A percentile compares a stretch with the other conserved stretches of the same genome.
These are phyloP conservation scores for Prosopocoilus inquinatus DNA, from an alignment of 2,888 invertebrate genomes.

Conservation along the genomic window DNA sequence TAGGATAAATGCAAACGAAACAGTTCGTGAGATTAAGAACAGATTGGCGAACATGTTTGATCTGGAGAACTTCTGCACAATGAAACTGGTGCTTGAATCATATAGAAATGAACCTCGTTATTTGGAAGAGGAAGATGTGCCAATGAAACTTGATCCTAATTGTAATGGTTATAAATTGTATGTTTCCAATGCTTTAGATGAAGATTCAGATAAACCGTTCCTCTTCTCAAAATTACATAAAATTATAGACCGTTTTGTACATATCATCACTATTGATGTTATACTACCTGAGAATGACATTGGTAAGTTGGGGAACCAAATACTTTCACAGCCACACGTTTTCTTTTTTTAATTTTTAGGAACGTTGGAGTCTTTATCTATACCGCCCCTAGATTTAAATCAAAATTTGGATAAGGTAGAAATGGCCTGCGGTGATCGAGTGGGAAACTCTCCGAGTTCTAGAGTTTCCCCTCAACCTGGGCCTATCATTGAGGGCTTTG, in stretches of 20 bases:
- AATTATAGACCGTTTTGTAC: constrained; percentile 58
- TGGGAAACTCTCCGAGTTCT: constrained; percentile 38
- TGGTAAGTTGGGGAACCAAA: constrained; percentile 46
- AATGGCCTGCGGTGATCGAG: constrained; percentile 31
- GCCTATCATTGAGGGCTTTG: constrained; percentile 38
- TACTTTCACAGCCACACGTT: not conserved
- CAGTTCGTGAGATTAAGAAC: constrained; percentile 58
- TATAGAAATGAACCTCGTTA: constrained; percentile 45
- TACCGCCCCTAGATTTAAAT: constrained; percentile 53
- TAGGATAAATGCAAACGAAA: constrained; percentile 58
- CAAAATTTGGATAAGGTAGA: constrained; percentile 37
- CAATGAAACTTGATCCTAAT: constrained; percentile 46
- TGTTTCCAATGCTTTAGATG: constrained; percentile 51
- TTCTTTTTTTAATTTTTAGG: constrained; percentile 42
- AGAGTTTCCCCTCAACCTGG: constrained; percentile 42
- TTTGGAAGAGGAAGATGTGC: constrained; percentile 47
- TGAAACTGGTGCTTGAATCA: constrained; percentile 49
- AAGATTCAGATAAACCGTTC: constrained; percentile 52
- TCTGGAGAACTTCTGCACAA: constrained; percentile 35
- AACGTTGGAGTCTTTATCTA: constrained; percentile 51
- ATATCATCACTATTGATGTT: constrained; percentile 62
- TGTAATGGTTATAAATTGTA: constrained; percentile 52
- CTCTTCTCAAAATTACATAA: constrained; percentile 52
- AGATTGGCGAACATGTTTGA: constrained; percentile 55
- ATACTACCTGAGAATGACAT: constrained; percentile 62